A percentile compares a stretch with the other conserved stretches of the same genome.
Conservation (phyloP, 2,113 vertebrate genomes). For the Chroicocephalus ridibundus region DNA sequence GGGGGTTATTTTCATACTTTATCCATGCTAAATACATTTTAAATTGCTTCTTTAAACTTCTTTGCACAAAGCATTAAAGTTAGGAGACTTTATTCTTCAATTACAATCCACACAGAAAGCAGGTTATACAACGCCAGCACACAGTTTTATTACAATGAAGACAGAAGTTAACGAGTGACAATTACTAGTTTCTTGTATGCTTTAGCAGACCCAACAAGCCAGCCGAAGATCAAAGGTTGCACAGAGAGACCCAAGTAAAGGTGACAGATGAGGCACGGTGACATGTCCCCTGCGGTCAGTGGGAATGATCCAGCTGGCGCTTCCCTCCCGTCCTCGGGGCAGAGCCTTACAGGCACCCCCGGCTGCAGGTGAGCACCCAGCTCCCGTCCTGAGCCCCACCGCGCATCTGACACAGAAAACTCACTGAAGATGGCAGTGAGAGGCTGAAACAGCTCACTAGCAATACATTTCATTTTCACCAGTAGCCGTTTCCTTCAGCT, state of each 20-base stretch:
- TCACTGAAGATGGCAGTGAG: neutral
- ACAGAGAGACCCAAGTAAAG: neutral
- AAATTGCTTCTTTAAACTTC: neutral
- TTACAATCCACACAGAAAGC: neutral
- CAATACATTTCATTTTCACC: neutral
- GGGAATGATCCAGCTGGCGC: neutral
- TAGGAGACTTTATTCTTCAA: neutral
- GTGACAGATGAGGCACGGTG: neutral
- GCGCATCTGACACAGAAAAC: neutral
- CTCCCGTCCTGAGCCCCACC: neutral
- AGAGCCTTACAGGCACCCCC: neutral
- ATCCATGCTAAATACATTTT: neutral
- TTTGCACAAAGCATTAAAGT: neutral
- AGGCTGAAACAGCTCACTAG: neutral
- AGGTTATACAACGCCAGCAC: neutral
- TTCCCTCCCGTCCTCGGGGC: neutral
- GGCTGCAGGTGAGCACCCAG: neutral
- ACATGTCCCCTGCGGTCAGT: accelerated
- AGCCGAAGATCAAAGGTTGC: neutral
- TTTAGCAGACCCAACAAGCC: neutral
- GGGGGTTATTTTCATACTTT: neutral
- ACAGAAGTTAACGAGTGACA: neutral
- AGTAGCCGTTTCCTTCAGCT: neutral
- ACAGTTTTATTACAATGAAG: neutral
- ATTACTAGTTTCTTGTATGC: neutral